phyloP scores from a whole-genome alignment of 1,140 invertebrate species.

The Apocrypta bakeri region DNA sequence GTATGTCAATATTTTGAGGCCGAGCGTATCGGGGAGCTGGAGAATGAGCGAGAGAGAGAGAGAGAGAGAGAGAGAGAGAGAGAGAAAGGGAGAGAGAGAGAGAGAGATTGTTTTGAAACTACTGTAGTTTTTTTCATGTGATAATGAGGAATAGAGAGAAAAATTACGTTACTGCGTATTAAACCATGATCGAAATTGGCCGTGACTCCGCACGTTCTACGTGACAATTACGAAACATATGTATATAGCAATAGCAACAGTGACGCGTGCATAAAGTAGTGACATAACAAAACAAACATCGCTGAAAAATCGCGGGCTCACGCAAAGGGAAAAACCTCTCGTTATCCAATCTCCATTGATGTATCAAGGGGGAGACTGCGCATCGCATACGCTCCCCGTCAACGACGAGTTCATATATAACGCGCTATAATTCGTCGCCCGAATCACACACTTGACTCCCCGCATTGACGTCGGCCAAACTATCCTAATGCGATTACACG shows the following conservation, averaged over 20 bases:
- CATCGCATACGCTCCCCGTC: neutral
- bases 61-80: too few relatives aligned
- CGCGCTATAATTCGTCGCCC: too few relatives aligned
- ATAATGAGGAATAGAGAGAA: too few relatives aligned
- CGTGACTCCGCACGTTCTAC: too few relatives aligned
- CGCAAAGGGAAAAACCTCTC: neutral
- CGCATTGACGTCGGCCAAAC: constrained; percentile 1
- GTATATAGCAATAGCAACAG: too few relatives aligned
- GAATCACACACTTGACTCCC: constrained; percentile 6
- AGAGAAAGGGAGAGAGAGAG: too few relatives aligned
- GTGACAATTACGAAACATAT: too few relatives aligned
- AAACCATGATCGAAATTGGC: too few relatives aligned
- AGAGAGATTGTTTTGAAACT: too few relatives aligned
- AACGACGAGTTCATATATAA: neutral
- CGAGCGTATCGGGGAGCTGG: neutral
- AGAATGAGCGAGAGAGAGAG: too few relatives aligned
- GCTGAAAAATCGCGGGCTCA: neutral
- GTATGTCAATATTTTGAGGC: constrained; percentile 30
- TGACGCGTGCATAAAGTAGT: neutral
- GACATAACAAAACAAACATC: neutral
- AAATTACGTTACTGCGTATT: too few relatives aligned
- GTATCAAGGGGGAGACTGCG: neutral
- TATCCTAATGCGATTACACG: constrained; percentile 39
- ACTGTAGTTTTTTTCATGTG: too few relatives aligned
- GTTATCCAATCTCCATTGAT: neutral